A percentile compares a stretch with the other conserved stretches of the same genome.
phyloP scores from a whole-genome alignment of 2,888 invertebrate species.

The Heteropelma amictum region DNA sequence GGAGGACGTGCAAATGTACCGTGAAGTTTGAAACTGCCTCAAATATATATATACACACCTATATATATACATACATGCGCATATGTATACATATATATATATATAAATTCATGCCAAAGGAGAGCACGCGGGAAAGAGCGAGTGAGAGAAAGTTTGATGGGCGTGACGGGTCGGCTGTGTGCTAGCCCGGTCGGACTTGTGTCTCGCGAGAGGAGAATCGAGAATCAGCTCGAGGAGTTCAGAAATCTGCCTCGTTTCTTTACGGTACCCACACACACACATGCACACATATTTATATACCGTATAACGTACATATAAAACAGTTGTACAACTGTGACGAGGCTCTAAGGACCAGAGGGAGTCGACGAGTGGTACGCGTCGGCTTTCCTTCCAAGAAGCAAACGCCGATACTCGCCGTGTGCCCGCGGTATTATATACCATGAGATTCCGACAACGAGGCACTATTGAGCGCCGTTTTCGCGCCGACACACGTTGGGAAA shows the following conservation, averaged over 20 bases:
- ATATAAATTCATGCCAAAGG: slow-evolving; percentile 39
- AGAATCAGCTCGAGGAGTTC: slow-evolving; percentile 39
- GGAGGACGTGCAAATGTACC: slow-evolving; percentile 77
- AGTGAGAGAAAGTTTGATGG: slow-evolving; percentile 69
- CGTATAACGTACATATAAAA: neutral
- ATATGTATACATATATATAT: no score
- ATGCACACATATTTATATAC: neutral
- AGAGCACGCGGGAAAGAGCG: slow-evolving; percentile 50
- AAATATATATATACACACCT: no score
- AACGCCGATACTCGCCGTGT: slow-evolving; percentile 5
- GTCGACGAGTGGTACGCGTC: slow-evolving; percentile 20
- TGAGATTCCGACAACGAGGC: neutral
- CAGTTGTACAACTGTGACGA: slow-evolving; percentile 26
- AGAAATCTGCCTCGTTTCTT: slow-evolving; percentile 26
- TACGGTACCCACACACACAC: neutral
- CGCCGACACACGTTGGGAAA: no score
- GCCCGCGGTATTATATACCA: neutral
- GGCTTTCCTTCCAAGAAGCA: slow-evolving; percentile 41
- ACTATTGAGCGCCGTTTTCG: neutral
- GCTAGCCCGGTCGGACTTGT: slow-evolving; percentile 43
- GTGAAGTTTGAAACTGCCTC: slow-evolving; percentile 68
- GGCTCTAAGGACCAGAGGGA: neutral
- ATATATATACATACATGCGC: no score
- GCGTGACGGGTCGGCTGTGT: slow-evolving; percentile 72
- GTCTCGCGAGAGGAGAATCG: slow-evolving; percentile 58